These are phyloP conservation scores for Rhabdophis nuchalis DNA, from an alignment of 2,797 vertebrate species.

Conservation along the genomic window DNA sequence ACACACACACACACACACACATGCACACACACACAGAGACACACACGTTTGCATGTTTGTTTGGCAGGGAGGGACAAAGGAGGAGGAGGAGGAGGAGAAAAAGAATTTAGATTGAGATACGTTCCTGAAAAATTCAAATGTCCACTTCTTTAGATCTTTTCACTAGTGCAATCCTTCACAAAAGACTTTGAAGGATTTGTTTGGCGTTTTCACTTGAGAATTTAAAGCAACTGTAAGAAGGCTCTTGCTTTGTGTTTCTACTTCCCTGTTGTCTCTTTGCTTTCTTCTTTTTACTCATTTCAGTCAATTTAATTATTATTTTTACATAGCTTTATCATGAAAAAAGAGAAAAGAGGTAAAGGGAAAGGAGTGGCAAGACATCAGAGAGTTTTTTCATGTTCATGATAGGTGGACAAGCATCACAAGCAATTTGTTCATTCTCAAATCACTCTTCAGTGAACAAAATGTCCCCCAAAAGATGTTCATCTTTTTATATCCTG, in stretches of 20 bases:
- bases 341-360: background rate
- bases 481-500: background rate
- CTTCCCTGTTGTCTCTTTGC: background rate
- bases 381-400: background rate
- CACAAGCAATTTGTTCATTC: background rate
- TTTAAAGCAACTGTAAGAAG: background rate
- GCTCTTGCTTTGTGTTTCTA: background rate
- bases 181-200: background rate
- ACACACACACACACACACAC: too few species aligned
- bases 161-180: too few species aligned
- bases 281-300: background rate
- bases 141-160: too few species aligned
- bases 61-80: too few species aligned
- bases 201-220: background rate
- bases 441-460: background rate
- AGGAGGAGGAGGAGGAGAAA: too few species aligned
- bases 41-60: too few species aligned
- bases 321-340: background rate
- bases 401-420: background rate
- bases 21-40: too few species aligned
- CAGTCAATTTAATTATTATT: background rate
- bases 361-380: background rate
- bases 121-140: too few species aligned
- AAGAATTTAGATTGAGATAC: too few species aligned
- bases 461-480: background rate